phyloP scores from a whole-genome alignment of 2,888 invertebrate species.

The Spialia ferax region DNA sequence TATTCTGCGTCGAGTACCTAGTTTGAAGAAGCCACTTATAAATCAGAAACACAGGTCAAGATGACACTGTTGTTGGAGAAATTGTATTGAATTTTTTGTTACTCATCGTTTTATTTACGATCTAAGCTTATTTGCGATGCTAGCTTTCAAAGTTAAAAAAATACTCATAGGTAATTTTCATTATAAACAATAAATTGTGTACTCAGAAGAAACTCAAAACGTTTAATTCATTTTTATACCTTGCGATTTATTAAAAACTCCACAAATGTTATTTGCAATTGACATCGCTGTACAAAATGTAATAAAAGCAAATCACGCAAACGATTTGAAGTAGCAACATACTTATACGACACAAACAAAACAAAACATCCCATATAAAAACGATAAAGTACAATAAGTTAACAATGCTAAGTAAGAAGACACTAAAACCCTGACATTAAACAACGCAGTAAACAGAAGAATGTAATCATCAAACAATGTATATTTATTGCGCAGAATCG shows the following conservation, averaged over 20 bases:
- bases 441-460: slow-evolving; percentile 41
- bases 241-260: neutral
- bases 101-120: neutral
- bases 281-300: neutral
- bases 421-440: slow-evolving; percentile 3
- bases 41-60: slow-evolving; percentile 20
- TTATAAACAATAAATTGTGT: no score
- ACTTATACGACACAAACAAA: neutral
- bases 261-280: neutral
- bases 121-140: no score
- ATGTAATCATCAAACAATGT: slow-evolving; percentile 45
- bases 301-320: neutral
- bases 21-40: slow-evolving; percentile 11
- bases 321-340: neutral
- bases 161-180: no score
- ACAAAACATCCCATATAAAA: slow-evolving; percentile 1
- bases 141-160: no score
- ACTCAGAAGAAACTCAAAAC: no score
- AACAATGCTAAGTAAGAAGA: neutral
- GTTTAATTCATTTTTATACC: no score
- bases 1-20: neutral
- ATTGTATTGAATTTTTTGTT: slow-evolving; percentile 1
- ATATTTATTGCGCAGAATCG: slow-evolving; percentile 25
- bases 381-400: neutral
- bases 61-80: slow-evolving; percentile 17